phyloP scores from a whole-genome alignment of 2,797 vertebrate genomes.

The Apogon talboti region DNA sequence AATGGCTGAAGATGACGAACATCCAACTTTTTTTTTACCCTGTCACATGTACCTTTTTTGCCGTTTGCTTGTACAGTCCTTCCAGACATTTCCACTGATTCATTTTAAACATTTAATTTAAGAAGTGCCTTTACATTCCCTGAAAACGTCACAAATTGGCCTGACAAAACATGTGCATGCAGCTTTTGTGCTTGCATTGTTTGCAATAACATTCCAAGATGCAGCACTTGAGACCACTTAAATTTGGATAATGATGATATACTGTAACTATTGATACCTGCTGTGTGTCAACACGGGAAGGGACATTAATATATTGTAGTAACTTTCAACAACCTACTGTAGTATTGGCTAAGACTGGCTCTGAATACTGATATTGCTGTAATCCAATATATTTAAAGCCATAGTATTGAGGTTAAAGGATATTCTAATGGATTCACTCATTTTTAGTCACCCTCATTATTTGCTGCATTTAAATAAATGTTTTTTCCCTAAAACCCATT shows the following conservation, averaged over 20 bases:
- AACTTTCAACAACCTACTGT: constrained; percentile 47
- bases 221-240: constrained; percentile 52
- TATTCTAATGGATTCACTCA: constrained; percentile 34
- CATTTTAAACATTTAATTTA: constrained; percentile 79
- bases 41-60: constrained; percentile 56
- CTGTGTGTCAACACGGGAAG: constrained; percentile 41
- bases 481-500: constrained; percentile 54
- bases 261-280: constrained; percentile 48
- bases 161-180: constrained; percentile 53
- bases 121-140: constrained; percentile 88
- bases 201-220: constrained; percentile 76
- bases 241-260: constrained; percentile 46
- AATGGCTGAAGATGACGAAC: constrained; percentile 82
- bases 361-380: constrained; percentile 34
- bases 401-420: constrained; percentile 42
- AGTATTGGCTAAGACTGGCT: constrained; percentile 50
- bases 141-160: constrained; percentile 54
- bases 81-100: constrained; percentile 45
- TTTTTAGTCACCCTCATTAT: constrained; percentile 47
- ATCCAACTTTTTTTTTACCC: constrained; percentile 36
- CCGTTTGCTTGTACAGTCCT: constrained; percentile 55
- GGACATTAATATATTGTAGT: constrained; percentile 50
- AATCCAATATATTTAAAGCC: constrained; percentile 50
- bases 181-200: constrained; percentile 59
- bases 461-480: constrained; percentile 74